Conservation (phyloP, 2,113 vertebrate species). For the Poicephalus gulielmi region DNA sequence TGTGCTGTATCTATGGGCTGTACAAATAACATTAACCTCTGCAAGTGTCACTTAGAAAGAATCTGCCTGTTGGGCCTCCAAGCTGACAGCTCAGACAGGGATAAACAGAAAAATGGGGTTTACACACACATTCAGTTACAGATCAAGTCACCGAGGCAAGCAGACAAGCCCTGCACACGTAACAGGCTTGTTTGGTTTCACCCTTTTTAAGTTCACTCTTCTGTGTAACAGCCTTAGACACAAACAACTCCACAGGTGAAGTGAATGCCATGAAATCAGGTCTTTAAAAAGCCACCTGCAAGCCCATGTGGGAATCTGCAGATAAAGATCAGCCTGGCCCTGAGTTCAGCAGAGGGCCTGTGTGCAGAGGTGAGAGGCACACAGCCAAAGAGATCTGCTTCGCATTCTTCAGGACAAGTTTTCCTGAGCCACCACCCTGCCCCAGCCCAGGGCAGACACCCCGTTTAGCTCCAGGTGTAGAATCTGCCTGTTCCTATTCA, state of each 20-base stretch:
- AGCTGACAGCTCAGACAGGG: neutral
- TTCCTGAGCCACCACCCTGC: neutral
- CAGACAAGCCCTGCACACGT: neutral
- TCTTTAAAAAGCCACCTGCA: neutral
- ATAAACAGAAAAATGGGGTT: neutral
- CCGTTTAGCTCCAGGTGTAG: neutral
- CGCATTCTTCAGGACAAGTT: neutral
- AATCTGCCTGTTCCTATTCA: neutral
- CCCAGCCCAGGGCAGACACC: neutral
- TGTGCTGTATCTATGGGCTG: neutral
- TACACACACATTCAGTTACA: neutral
- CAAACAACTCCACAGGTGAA: neutral
- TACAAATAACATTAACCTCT: neutral
- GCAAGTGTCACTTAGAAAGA: neutral
- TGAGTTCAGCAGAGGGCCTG: neutral
- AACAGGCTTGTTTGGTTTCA: neutral
- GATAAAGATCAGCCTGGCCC: neutral
- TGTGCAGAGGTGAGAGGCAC: neutral
- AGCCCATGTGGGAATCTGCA: neutral
- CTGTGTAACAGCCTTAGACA: neutral
- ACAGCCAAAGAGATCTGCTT: neutral
- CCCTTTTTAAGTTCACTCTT: neutral
- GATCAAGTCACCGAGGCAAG: neutral
- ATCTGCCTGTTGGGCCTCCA: neutral
- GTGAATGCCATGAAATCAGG: neutral